Evolutionary conservation across 2,797 vertebrate species (phyloP).

Genomic region (Spea hammondii): DNA sequence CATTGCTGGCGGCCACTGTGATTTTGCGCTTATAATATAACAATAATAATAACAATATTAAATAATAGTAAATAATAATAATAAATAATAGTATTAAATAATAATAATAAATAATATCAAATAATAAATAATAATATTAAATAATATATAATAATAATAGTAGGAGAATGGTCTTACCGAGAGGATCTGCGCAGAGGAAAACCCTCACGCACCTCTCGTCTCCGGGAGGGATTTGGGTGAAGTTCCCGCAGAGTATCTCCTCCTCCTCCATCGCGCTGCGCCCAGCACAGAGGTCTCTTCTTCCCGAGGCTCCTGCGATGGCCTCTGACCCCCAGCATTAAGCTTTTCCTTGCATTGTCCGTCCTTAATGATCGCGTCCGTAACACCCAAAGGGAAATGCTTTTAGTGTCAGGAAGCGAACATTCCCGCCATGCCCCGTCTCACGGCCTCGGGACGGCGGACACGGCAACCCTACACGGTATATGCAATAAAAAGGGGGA

Average conservation of each 20-base stretch:
- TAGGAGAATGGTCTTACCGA: constrained; percentile 5
- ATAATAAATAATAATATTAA: too few species aligned
- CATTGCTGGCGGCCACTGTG: too few species aligned
- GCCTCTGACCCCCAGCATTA: not conserved
- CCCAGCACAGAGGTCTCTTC: not conserved
- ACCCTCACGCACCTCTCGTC: constrained; percentile 6
- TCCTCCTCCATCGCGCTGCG: not conserved
- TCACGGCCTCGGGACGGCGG: too few species aligned
- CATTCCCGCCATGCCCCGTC: not conserved
- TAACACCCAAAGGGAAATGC: constrained; percentile 19
- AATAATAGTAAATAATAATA: too few species aligned
- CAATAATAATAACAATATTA: too few species aligned
- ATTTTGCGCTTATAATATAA: too few species aligned
- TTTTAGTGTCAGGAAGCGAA: not conserved
- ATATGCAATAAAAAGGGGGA: too few species aligned
- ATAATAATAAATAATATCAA: too few species aligned
- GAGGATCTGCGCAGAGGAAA: constrained; percentile 40
- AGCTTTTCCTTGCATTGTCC: constrained; percentile 13
- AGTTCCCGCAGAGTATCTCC: constrained; percentile 29
- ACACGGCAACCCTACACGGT: too few species aligned
- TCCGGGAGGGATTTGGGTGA: constrained; percentile 3
- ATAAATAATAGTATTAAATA: too few species aligned
- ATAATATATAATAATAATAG: too few species aligned
- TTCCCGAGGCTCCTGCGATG: not conserved
- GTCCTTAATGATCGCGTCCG: not conserved